Base-by-base conservation (phyloP, 2,113 vertebrate genomes). In the Sarotherodon lohbergeri region DNA sequence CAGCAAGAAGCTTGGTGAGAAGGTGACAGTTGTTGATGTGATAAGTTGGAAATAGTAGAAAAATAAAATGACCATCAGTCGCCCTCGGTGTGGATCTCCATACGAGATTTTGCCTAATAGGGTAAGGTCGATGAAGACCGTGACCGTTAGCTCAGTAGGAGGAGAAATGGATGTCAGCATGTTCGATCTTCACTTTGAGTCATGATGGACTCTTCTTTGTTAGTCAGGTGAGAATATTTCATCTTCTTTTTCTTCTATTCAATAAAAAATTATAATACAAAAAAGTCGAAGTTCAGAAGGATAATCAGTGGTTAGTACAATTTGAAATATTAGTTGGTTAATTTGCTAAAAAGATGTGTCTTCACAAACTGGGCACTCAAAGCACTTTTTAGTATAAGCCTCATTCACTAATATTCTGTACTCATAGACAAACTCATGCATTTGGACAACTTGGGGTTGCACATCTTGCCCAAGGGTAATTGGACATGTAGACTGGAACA, bases 101-200 rank as follows among this genome's bases (percentile, higher is more conserved):
- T 68, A 41, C 1, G 3, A 66, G 19, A 39, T 39, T 39, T 39
- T 66, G 3, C 11, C 61, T 0, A n/a, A 66, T 8, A 19, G 34
- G 63, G 34, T 3, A 8, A 41, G 63, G 4, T 14, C 4, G 6
- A 41, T 68, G 63, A 63, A 19, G 59, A 41, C 4, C 34, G 1
- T 22, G 46, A 6, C 41, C 14, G 3, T 48, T 7, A 41, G 12
- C 36, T 71, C 63, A 24, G 63, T 24, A 41, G 36, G 66, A 71
- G 63, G 4, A 24, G 36, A 24, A 71, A 71, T 9, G 66, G 11
- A 71, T 43, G n/a, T 43, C 66, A 43, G 12, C n/a, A 24, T 22
- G 19, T 63, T 63, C 3, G 4, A 27, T 27, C 24, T 14, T 27
- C 22, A 27, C 12, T 13, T 57, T 27, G 24, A 57, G 24, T 27